These are phyloP conservation scores for Stenchaetothrips biformis DNA, from an alignment of 2,888 invertebrate species.

Conservation along the genomic window DNA sequence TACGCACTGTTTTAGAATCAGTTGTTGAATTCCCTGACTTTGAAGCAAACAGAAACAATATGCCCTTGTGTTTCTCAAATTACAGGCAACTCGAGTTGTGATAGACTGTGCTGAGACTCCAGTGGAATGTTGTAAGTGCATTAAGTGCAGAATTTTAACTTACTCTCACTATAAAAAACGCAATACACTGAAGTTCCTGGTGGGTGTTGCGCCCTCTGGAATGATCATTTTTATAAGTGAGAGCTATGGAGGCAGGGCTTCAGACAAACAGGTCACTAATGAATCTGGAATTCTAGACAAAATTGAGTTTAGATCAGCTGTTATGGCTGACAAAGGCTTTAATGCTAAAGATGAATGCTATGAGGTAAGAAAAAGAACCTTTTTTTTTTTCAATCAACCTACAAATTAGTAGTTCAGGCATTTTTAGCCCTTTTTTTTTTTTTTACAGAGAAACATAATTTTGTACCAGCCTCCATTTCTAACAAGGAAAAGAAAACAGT, in stretches of 20 bases:
- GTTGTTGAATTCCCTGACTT: constrained; percentile 31
- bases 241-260: constrained; percentile 42
- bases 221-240: constrained; percentile 42
- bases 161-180: constrained; percentile 42
- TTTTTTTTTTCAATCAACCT: background rate
- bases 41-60: background rate
- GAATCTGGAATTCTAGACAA: constrained; percentile 36
- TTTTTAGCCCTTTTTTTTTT: background rate
- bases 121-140: constrained; percentile 39
- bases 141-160: constrained; percentile 38
- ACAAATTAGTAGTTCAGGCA: background rate
- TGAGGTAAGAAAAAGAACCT: background rate
- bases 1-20: constrained; percentile 28
- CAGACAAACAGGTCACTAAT: constrained; percentile 37
- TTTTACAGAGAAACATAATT: constrained; percentile 12
- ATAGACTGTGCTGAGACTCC: constrained; percentile 41
- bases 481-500: background rate
- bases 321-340: too few species aligned
- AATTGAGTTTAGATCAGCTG: constrained; percentile 33
- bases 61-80: constrained; percentile 33
- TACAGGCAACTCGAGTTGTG: constrained; percentile 37
- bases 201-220: constrained; percentile 41
- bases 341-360: background rate
- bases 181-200: constrained; percentile 42
- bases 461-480: background rate